These are phyloP conservation scores for Brachyptera putata DNA, from an alignment of 2,888 invertebrate genomes.

Conservation along the genomic window DNA sequence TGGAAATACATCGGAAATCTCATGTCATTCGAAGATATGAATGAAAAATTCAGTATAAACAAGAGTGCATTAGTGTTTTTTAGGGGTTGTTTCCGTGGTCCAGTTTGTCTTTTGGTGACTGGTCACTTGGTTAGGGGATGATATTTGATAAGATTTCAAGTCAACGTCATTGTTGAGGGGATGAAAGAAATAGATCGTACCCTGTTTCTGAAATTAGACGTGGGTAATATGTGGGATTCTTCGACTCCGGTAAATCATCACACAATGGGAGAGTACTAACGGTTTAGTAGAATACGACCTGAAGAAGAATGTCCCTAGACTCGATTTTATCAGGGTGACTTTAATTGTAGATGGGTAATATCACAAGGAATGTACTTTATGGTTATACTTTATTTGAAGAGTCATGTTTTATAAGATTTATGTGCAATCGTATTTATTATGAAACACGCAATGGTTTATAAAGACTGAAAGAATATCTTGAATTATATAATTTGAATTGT, in stretches of 20 bases:
- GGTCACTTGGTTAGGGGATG: conserved; percentile 24
- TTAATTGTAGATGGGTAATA: not conserved
- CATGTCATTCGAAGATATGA: conserved; percentile 39
- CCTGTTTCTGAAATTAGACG: not conserved
- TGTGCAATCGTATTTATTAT: too few species aligned
- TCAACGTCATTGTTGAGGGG: too few species aligned
- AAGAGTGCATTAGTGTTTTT: conserved; percentile 15
- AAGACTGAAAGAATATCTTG: too few species aligned
- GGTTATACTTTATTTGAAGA: too few species aligned
- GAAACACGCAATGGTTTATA: too few species aligned
- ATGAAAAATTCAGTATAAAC: conserved; percentile 37
- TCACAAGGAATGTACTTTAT: too few species aligned
- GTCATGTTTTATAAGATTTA: too few species aligned
- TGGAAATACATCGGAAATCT: conserved; percentile 45
- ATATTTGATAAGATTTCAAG: conserved; percentile 6
- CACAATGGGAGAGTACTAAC: not conserved
- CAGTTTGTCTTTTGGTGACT: conserved; percentile 32
- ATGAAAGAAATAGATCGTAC: not conserved
- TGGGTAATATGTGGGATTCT: conserved; percentile 3
- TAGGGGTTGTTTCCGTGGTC: conserved; percentile 11
- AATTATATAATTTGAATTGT: too few species aligned
- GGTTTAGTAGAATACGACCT: not conserved
- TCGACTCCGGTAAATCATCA: conserved; percentile 4
- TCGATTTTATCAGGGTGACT: not conserved
- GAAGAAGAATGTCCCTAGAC: not conserved